Evolutionary conservation across 2,113 vertebrate species (phyloP).

Genomic region (Nothobranchius kuhntae): DNA sequence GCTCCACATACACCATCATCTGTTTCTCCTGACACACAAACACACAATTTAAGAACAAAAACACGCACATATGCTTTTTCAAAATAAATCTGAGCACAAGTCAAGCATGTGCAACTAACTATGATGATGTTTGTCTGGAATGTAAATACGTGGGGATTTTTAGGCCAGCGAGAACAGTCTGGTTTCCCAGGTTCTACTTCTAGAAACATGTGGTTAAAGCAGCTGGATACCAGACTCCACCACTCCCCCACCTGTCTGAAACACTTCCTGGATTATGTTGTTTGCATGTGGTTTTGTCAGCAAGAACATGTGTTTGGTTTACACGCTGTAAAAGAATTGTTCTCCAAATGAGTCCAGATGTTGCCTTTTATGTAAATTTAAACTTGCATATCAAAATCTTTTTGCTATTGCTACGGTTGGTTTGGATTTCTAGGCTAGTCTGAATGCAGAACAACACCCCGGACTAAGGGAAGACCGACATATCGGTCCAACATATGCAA

Average conservation of each 20-base stretch:
- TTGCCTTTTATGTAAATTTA: too few relatives aligned
- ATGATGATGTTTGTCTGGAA: constrained; percentile 21
- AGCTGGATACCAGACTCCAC: constrained; percentile 11
- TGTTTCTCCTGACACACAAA: constrained; percentile 77
- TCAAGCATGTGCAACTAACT: constrained; percentile 3
- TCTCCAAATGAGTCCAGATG: too few relatives aligned
- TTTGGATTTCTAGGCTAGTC: too few relatives aligned
- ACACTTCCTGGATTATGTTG: constrained; percentile 32
- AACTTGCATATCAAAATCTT: too few relatives aligned
- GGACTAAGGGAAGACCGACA: too few relatives aligned
- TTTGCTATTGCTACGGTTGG: too few relatives aligned
- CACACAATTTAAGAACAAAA: constrained; percentile 2
- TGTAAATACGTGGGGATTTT: background rate
- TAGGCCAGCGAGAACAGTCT: constrained; percentile 3
- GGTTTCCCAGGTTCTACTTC: constrained; percentile 19
- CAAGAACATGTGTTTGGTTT: background rate
- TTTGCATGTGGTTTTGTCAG: constrained; percentile 1
- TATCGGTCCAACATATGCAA: too few relatives aligned
- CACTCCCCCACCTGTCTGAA: constrained; percentile 23
- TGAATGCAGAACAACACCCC: too few relatives aligned
- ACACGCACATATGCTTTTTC: constrained; percentile 5
- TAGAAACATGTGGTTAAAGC: constrained; percentile 26
- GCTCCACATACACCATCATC: constrained; percentile 85
- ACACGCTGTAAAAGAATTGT: background rate
- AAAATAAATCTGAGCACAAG: background rate